Evolutionary conservation across 2,888 invertebrate species (phyloP).

Genomic region (Seira musarum): DNA sequence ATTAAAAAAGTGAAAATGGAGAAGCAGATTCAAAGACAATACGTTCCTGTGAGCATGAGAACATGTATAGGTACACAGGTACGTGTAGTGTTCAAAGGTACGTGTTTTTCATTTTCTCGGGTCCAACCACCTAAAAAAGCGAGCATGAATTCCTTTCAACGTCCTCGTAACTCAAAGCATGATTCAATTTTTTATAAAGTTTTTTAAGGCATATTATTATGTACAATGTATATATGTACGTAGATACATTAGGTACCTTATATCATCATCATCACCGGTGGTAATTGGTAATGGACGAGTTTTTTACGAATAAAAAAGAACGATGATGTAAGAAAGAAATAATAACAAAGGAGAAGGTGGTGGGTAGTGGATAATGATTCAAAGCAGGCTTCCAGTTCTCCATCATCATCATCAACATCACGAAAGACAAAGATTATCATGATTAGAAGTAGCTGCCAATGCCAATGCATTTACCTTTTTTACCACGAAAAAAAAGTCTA

Average conservation of each 20-base stretch:
- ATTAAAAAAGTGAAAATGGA: not conserved
- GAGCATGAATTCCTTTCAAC: constrained; percentile 13
- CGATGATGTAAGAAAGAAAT: constrained; percentile 18
- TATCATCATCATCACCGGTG: constrained; percentile 1
- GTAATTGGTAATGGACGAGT: constrained; percentile 27
- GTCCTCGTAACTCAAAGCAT: constrained; percentile 22
- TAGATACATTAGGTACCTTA: not conserved
- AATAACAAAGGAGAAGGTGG: constrained; percentile 3
- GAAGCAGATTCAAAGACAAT: too few relatives aligned
- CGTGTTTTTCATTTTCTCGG: not conserved
- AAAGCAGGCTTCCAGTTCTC: constrained; percentile 1
- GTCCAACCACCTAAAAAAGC: constrained; percentile 5
- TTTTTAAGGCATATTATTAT: not conserved
- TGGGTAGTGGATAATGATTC: constrained; percentile 7
- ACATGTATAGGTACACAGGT: not conserved
- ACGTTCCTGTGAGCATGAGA: not conserved
- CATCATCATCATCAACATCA: not conserved
- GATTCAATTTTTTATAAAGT: constrained; percentile 4
- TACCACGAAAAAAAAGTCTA: not conserved
- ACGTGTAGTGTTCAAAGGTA: not conserved
- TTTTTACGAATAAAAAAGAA: constrained; percentile 15
- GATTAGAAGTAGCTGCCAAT: constrained; percentile 3
- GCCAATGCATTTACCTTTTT: too few relatives aligned
- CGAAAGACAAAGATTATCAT: not conserved
- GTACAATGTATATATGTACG: not conserved